Evolutionary conservation across 2,113 vertebrate genomes (phyloP).

Genomic region (Hymenochirus boettgeri): DNA sequence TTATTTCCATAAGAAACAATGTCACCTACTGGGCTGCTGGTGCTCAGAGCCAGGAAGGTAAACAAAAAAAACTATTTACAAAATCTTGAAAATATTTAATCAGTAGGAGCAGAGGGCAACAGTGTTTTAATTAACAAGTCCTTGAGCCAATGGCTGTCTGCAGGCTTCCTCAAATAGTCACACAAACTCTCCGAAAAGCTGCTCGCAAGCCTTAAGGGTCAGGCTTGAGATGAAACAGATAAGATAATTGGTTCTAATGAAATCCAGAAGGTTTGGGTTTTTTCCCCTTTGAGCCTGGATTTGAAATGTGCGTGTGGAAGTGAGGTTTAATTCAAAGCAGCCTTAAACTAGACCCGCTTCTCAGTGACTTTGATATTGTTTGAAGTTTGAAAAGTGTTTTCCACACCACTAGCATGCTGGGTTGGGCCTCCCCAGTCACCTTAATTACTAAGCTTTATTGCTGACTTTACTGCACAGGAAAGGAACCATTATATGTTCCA

Average conservation of each 20-base stretch:
- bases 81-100: slow-evolving; percentile 98
- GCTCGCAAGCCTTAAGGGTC: slow-evolving; percentile 94
- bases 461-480: slow-evolving; percentile 97
- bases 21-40: slow-evolving; percentile 74
- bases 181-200: slow-evolving; percentile 76
- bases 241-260: slow-evolving; percentile 99
- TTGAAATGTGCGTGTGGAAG: slow-evolving; percentile 85
- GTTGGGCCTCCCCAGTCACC: slow-evolving; percentile 91
- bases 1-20: too few species aligned
- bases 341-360: slow-evolving; percentile 76
- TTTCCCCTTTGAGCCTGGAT: slow-evolving; percentile 93
- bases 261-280: slow-evolving; percentile 90
- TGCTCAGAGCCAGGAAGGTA: slow-evolving; percentile 85
- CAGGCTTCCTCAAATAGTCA: slow-evolving; percentile 88
- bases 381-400: slow-evolving; percentile 93
- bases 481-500: slow-evolving; percentile 96
- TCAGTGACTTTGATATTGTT: slow-evolving; percentile 91
- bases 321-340: slow-evolving; percentile 95
- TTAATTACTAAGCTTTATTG: slow-evolving; percentile 98
- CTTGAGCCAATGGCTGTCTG: slow-evolving; percentile 85
- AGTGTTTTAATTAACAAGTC: slow-evolving; percentile 96
- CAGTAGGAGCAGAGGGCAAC: slow-evolving; percentile 86
- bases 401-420: slow-evolving; percentile 85
- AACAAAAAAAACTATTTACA: slow-evolving; percentile 97
- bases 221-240: slow-evolving; percentile 98